A percentile compares a stretch with the other conserved stretches of the same genome.
These are phyloP conservation scores for Syngnathus scovelli DNA, from an alignment of 2,113 vertebrate species.

Conservation along the genomic window DNA sequence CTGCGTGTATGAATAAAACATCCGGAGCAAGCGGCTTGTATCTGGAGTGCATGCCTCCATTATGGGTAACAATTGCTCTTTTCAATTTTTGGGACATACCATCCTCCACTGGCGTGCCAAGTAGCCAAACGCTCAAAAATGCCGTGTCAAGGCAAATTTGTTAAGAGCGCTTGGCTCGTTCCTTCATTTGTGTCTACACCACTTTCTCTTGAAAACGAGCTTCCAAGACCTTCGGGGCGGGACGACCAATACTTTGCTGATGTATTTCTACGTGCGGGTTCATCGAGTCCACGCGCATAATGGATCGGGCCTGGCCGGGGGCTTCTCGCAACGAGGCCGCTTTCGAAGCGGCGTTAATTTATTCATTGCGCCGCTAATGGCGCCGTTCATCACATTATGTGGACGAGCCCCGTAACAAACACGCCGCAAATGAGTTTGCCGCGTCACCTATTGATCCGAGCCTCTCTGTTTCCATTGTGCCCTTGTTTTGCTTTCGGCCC, in stretches of 20 bases:
- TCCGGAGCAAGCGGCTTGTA: conserved; percentile 27
- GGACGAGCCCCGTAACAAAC: conserved; percentile 2
- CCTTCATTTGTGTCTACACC: no score
- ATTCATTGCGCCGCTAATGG: conserved; percentile 26
- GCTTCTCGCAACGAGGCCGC: not conserved
- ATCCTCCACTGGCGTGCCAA: no score
- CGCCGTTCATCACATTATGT: conserved; percentile 21
- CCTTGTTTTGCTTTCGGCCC: not conserved
- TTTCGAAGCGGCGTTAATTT: not conserved
- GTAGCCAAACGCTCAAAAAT: no score
- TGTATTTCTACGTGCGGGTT: not conserved
- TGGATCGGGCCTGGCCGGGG: conserved; percentile 11
- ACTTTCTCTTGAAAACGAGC: no score
- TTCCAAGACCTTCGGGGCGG: no score
- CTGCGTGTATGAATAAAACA: conserved; percentile 67
- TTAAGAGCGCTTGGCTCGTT: no score
- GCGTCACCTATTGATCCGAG: not conserved
- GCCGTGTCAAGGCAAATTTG: no score
- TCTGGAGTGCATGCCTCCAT: no score
- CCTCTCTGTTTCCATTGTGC: not conserved
- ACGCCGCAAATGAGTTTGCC: conserved; percentile 13
- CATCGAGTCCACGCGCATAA: not conserved
- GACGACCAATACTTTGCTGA: not conserved
- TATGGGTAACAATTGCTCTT: no score
- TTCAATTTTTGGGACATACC: no score